These are phyloP conservation scores for Hoplias malabaricus DNA, from an alignment of 2,113 vertebrate species.

Conservation along the genomic window DNA sequence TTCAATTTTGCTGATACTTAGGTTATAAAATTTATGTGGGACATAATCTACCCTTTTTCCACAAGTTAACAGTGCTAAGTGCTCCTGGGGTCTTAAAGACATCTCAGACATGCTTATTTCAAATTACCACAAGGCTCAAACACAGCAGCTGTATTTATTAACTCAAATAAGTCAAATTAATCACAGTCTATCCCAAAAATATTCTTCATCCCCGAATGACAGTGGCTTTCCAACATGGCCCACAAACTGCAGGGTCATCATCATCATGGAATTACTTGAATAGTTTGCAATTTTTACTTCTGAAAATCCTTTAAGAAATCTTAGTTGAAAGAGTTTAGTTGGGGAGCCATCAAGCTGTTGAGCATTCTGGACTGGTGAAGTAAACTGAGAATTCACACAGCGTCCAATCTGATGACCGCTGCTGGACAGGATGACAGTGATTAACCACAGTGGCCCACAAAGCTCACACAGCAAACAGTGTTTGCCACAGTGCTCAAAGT, in stretches of 20 bases:
- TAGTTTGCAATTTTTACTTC: neutral
- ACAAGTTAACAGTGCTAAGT: too few species aligned
- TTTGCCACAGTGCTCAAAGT: slow-evolving; percentile 1
- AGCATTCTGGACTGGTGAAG: neutral
- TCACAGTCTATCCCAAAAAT: too few species aligned
- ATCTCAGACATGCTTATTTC: too few species aligned
- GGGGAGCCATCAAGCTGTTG: neutral
- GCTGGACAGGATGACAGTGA: neutral
- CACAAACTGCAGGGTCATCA: neutral
- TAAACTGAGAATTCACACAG: neutral
- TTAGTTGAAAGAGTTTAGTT: neutral
- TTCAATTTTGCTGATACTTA: too few species aligned
- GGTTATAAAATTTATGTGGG: too few species aligned
- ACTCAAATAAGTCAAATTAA: too few species aligned
- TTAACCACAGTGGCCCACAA: neutral
- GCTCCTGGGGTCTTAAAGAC: too few species aligned
- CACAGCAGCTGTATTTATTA: too few species aligned
- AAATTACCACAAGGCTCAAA: too few species aligned
- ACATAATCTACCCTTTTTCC: too few species aligned
- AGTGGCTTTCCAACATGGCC: neutral
- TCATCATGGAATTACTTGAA: neutral
- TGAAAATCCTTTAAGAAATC: neutral
- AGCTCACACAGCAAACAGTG: neutral
- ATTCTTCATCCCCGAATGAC: too few species aligned
- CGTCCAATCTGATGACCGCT: neutral